Evolutionary conservation across 2,797 vertebrate genomes (phyloP).

Genomic region (Peromyscus eremicus): DNA sequence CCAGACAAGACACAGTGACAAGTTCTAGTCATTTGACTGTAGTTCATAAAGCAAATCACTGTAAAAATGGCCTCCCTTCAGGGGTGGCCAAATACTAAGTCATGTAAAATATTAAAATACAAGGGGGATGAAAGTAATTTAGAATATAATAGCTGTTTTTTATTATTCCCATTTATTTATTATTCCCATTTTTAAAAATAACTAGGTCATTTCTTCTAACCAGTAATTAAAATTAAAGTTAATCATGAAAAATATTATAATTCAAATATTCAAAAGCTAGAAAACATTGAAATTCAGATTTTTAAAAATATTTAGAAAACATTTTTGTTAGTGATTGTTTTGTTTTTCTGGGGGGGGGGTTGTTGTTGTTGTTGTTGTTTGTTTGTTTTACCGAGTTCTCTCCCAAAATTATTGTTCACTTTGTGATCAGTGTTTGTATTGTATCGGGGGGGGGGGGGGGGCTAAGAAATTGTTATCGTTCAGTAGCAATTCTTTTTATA

Average conservation of each 20-base stretch:
- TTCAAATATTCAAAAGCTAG: not conserved
- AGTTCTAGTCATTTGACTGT: not conserved
- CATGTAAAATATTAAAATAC: slow-evolving; percentile 41
- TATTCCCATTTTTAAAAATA: slow-evolving; percentile 27
- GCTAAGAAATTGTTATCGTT: slow-evolving; percentile 16
- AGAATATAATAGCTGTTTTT: slow-evolving; percentile 40
- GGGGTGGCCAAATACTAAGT: not conserved
- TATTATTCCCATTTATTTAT: slow-evolving; percentile 37
- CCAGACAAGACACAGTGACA: not conserved
- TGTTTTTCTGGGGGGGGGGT: no score
- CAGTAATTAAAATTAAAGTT: slow-evolving; percentile 15
- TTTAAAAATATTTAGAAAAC: not conserved
- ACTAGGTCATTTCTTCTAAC: not conserved
- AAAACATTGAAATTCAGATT: not conserved
- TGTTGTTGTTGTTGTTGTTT: not conserved
- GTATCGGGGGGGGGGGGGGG: accelerated
- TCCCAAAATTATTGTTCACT: not conserved
- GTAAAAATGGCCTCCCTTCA: slow-evolving; percentile 10
- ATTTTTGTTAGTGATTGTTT: not conserved
- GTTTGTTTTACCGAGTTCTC: slow-evolving; percentile 35
- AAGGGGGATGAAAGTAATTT: not conserved
- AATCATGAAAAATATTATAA: not conserved
- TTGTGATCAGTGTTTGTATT: not conserved
- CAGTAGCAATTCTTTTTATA: slow-evolving; percentile 8
- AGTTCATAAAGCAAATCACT: not conserved